These are phyloP conservation scores for Isurus oxyrinchus DNA, from an alignment of 2,113 vertebrate species.

Conservation along the genomic window DNA sequence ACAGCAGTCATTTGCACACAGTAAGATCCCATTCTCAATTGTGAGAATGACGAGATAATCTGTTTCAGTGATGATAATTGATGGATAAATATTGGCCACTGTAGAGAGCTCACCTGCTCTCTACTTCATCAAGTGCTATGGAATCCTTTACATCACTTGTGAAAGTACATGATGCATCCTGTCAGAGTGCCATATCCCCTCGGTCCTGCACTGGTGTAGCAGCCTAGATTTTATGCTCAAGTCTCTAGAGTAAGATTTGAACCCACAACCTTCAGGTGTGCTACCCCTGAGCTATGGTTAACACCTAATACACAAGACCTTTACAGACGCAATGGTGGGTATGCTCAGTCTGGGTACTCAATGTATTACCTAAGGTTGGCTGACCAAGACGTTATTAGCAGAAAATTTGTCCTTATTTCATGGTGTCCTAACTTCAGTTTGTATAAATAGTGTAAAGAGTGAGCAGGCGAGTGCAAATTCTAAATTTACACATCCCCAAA, in stretches of 20 bases:
- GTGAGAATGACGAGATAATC: neutral
- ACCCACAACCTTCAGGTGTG: neutral
- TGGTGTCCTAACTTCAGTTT: neutral
- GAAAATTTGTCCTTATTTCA: neutral
- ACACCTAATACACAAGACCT: neutral
- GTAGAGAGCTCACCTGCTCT: neutral
- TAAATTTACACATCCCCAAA: too few species aligned
- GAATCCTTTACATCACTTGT: neutral
- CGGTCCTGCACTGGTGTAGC: neutral
- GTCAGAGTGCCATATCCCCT: neutral
- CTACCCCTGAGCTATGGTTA: neutral
- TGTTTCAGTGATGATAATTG: neutral
- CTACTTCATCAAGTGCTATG: neutral
- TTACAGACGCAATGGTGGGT: neutral
- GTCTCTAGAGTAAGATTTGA: neutral
- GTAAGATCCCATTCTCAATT: neutral
- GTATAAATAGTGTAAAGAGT: too few species aligned
- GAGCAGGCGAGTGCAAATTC: too few species aligned
- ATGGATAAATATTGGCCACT: neutral
- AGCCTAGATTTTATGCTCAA: neutral
- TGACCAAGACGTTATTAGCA: neutral
- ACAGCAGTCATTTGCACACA: neutral
- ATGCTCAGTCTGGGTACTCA: neutral
- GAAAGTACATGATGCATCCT: neutral
- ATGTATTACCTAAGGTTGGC: neutral